A percentile compares a stretch with the other conserved stretches of the same genome.
These are phyloP conservation scores for Pseudomyrmex cubaensis DNA, from an alignment of 1,140 invertebrate genomes.

Conservation along the genomic window DNA sequence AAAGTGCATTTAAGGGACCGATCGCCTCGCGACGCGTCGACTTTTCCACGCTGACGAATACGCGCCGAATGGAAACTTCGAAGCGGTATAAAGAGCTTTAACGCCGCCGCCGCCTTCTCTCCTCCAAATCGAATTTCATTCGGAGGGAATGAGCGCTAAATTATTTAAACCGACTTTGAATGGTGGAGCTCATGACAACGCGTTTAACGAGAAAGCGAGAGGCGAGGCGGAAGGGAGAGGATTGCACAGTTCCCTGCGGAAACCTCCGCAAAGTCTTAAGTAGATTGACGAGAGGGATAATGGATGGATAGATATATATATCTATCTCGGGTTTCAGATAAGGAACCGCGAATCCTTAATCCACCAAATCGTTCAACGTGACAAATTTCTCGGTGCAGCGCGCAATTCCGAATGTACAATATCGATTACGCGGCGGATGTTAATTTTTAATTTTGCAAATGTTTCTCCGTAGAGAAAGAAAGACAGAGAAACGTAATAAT, in stretches of 20 bases:
- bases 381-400: background rate
- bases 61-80: slow-evolving; percentile 8
- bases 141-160: slow-evolving; percentile 42
- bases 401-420: background rate
- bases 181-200: slow-evolving; percentile 6
- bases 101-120: background rate
- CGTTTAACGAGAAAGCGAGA: slow-evolving; percentile 42
- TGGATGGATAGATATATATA: background rate
- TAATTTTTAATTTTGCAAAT: no score
- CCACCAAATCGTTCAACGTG: background rate
- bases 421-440: no score
- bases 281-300: slow-evolving; percentile 6
- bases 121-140: slow-evolving; percentile 43
- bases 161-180: slow-evolving; percentile 56
- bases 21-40: slow-evolving; percentile 24
- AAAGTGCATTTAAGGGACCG: slow-evolving; percentile 44
- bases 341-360: slow-evolving; percentile 9
- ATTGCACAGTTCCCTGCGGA: slow-evolving; percentile 44
- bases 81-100: slow-evolving; percentile 54
- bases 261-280: slow-evolving; percentile 21
- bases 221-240: background rate
- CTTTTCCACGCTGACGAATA: slow-evolving; percentile 38
- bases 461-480: no score
- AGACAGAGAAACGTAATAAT: no score
- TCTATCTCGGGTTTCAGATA: slow-evolving; percentile 14